Conservation (phyloP, 2,797 vertebrate species). For the Esox masquinongy region DNA sequence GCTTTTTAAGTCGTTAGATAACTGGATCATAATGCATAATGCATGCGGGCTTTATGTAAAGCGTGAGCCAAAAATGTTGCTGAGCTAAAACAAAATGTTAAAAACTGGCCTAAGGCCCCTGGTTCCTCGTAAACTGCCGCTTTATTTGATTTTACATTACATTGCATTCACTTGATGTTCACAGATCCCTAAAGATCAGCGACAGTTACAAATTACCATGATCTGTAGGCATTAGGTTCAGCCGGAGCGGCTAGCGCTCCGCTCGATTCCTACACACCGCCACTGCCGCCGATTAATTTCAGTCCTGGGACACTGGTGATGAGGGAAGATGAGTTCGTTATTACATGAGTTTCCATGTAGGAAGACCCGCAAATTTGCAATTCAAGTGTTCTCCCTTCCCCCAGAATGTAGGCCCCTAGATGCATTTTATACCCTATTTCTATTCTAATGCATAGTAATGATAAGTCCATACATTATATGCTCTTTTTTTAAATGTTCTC, state of each 20-base stretch:
- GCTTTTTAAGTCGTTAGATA: background rate
- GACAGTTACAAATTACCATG: constrained; percentile 48
- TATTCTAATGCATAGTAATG: constrained; percentile 51
- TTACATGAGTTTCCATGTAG: constrained; percentile 13
- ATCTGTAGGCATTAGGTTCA: constrained; percentile 23
- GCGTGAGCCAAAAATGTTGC: background rate
- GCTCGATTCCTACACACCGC: background rate
- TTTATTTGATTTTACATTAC: background rate
- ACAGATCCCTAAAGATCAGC: constrained; percentile 34
- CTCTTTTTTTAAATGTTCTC: background rate
- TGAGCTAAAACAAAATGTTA: background rate
- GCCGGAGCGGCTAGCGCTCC: background rate
- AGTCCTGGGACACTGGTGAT: constrained; percentile 30
- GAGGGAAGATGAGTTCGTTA: constrained; percentile 32
- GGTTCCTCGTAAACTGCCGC: background rate
- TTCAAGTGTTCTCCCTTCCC: constrained; percentile 33
- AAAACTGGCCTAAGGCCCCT: background rate
- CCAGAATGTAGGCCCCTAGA: background rate
- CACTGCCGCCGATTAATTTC: constrained; percentile 5
- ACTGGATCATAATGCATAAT: background rate
- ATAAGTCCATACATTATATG: constrained; percentile 7
- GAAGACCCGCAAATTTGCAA: background rate
- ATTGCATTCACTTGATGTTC: constrained; percentile 12
- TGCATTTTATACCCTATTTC: constrained; percentile 24
- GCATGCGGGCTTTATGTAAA: background rate